phyloP scores from a whole-genome alignment of 2,888 invertebrate species.

The Drosophila birchii region DNA sequence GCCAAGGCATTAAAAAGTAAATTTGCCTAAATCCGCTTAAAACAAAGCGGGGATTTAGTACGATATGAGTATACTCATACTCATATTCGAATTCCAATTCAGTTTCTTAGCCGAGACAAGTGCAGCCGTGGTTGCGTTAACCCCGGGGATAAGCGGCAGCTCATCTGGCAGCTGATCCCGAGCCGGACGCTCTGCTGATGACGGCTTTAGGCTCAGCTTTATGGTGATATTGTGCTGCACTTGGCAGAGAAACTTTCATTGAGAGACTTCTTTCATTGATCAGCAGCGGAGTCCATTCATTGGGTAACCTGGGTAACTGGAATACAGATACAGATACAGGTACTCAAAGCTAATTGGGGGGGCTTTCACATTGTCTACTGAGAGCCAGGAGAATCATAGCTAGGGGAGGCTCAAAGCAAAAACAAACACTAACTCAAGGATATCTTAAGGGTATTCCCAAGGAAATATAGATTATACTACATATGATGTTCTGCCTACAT shows the following conservation, averaged over 20 bases:
- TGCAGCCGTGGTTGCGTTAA: slow-evolving; percentile 41
- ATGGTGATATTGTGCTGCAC: not conserved
- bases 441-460: not conserved
- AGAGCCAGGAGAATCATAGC: not conserved
- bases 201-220: slow-evolving; percentile 15
- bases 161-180: slow-evolving; percentile 15
- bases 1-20: slow-evolving; percentile 77
- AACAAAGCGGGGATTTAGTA: slow-evolving; percentile 58
- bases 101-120: slow-evolving; percentile 15
- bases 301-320: not conserved
- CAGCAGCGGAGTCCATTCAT: slow-evolving; percentile 24
- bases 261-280: slow-evolving; percentile 30
- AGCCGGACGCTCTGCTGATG: not conserved
- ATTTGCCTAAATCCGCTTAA: slow-evolving; percentile 71
- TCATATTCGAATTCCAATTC: not conserved
- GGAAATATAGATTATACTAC: too few species aligned
- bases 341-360: not conserved
- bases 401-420: not conserved
- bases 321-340: not conserved
- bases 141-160: slow-evolving; percentile 31
- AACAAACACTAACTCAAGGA: not conserved
- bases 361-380: not conserved
- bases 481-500: too few species aligned
- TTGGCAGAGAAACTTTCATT: slow-evolving; percentile 30
- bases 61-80: not conserved